Evolutionary conservation across 2,888 invertebrate genomes (phyloP).

Genomic region (Macropis europaea): DNA sequence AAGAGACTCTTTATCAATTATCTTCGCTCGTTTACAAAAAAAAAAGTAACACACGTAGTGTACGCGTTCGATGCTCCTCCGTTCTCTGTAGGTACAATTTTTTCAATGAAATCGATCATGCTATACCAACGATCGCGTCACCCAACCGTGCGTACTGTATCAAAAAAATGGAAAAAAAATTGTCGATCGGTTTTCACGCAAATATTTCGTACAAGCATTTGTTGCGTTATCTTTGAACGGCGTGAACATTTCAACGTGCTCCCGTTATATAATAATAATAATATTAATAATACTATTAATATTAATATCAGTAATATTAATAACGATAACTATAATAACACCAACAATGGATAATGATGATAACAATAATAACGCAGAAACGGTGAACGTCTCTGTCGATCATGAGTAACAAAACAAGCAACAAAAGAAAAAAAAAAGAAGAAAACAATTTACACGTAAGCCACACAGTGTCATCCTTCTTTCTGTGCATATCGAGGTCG

Average conservation of each 20-base stretch:
- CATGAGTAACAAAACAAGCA: background rate
- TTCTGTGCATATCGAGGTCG: slow-evolving; percentile 40
- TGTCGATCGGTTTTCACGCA: slow-evolving; percentile 16
- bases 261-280: slow-evolving; percentile 35
- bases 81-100: slow-evolving; percentile 43
- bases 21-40: slow-evolving; percentile 16
- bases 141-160: slow-evolving; percentile 40
- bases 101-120: slow-evolving; percentile 31
- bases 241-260: background rate
- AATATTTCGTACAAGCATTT: slow-evolving; percentile 38
- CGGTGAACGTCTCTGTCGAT: no score
- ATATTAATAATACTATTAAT: slow-evolving; percentile 41
- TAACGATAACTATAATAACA: slow-evolving; percentile 20
- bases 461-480: slow-evolving; percentile 27
- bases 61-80: slow-evolving; percentile 36
- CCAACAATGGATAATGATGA: slow-evolving; percentile 4
- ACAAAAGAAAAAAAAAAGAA: background rate
- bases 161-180: background rate
- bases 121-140: slow-evolving; percentile 4
- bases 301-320: slow-evolving; percentile 42
- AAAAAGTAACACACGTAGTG: slow-evolving; percentile 14
- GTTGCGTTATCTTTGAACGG: slow-evolving; percentile 20
- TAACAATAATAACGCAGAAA: slow-evolving; percentile 9
- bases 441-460: slow-evolving; percentile 26
- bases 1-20: slow-evolving; percentile 10